phyloP scores from a whole-genome alignment of 2,113 vertebrate species.

The Prietella phreatophila region DNA sequence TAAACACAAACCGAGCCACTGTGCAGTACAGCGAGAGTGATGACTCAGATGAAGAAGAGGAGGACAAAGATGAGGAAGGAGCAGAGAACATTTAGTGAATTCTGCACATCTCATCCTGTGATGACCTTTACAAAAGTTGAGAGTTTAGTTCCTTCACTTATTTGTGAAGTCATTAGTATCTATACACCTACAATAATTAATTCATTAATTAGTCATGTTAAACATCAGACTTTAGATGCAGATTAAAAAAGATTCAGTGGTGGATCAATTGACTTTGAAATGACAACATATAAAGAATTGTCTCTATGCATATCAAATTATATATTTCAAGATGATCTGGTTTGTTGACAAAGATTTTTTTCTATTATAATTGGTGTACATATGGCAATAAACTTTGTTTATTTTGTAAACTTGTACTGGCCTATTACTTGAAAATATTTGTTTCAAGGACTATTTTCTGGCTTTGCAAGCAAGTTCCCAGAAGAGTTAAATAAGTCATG shows the following conservation, averaged over 20 bases:
- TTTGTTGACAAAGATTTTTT: conserved; percentile 12
- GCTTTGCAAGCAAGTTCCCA: neutral
- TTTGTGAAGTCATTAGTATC: neutral
- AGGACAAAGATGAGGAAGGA: conserved; percentile 24
- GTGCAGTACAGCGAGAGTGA: conserved; percentile 82
- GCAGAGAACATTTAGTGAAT: neutral
- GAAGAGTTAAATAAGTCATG: neutral
- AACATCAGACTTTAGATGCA: neutral
- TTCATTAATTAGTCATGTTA: neutral
- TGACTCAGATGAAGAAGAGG: conserved; percentile 66
- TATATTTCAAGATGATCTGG: conserved; percentile 23
- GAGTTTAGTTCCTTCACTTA: neutral
- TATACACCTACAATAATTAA: neutral
- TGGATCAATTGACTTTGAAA: neutral
- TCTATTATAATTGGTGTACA: conserved; percentile 49
- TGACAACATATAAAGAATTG: neutral
- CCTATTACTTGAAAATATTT: neutral
- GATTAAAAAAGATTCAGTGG: neutral
- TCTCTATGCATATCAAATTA: neutral
- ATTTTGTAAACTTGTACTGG: conserved; percentile 12
- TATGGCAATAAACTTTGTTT: conserved; percentile 52
- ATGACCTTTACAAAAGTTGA: neutral
- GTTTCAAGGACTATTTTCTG: neutral
- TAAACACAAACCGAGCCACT: conserved; percentile 84
- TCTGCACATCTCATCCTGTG: neutral